Evolutionary conservation across 2,888 invertebrate genomes (phyloP), one percentile per base, ranked within the genome.

Genomic region (Meliscaeva auricollis): DNA sequence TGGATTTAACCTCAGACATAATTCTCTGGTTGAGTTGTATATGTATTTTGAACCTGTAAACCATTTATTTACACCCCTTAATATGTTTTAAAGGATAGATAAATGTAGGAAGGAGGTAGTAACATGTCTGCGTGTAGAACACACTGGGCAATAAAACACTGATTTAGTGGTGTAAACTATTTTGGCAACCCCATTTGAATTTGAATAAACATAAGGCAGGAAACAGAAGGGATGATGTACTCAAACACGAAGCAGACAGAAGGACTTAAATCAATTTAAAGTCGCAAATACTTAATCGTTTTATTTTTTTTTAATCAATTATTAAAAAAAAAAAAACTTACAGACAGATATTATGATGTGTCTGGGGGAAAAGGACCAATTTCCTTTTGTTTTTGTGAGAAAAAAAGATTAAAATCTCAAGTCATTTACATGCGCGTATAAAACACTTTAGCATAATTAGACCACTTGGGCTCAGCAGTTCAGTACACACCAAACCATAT

Each of bases 1-100:
- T 64, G 58, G 77, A 87, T 87, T 70, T 87, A 87, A 85, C 73
- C 85, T 73, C 76, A 76, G 72, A 76, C 76, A 73, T 83, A 83
- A 83, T 74, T 78, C 68, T 68, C 41, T 68, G 46, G 73, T 38
- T 68, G 38, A 54, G n/a, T 56, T 78, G 72, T 56, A 35, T 38
- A 11, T 11, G 11, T 38, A 38, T 58, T 38, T 54, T 60, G 73
- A 76, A 85, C 81, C 81, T 81, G 64, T 72, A 60, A 66, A 66
- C 50, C 66, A 35, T 72, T 72, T 60, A 80, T 80, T 76, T 69
- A 68, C 72, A 76, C 68, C 72, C 85, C 17, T 74, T 38, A 66
- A 50, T 69, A 54, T 41, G 41, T 44, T 22, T 35, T 44, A 2
- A 9, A 26, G 26, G 44, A 17, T 64, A 26, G 44, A 17, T 64